Evolutionary conservation across 2,797 vertebrate genomes (phyloP).

Genomic region (Florisuga fusca): DNA sequence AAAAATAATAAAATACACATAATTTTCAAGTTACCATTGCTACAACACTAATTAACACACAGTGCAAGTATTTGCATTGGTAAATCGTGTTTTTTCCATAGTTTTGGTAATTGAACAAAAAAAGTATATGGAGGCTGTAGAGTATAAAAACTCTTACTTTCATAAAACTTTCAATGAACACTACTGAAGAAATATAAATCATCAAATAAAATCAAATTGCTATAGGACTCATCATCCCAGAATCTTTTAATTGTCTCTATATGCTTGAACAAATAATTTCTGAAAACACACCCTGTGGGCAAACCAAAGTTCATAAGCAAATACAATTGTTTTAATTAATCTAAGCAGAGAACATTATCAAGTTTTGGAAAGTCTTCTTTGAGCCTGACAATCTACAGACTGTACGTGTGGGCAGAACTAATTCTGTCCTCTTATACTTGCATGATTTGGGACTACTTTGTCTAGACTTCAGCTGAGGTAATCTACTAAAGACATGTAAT

Average conservation of each 20-base stretch:
- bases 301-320: constrained; percentile 45
- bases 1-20: not conserved
- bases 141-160: constrained; percentile 20
- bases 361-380: constrained; percentile 59
- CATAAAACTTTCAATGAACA: not conserved
- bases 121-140: not conserved
- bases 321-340: constrained; percentile 52
- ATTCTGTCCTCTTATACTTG: not conserved
- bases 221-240: constrained; percentile 29
- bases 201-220: constrained; percentile 41
- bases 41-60: not conserved
- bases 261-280: constrained; percentile 59
- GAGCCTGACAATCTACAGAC: constrained; percentile 64
- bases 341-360: constrained; percentile 60
- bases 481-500: not conserved
- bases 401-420: not conserved
- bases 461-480: not conserved
- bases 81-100: not conserved
- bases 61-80: not conserved
- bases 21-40: not conserved
- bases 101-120: not conserved
- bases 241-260: constrained; percentile 52
- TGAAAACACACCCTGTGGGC: constrained; percentile 60
- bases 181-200: constrained; percentile 47
- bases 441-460: not conserved